Evolutionary conservation across 2,797 vertebrate species (phyloP).

Genomic region (Psittacula echo): DNA sequence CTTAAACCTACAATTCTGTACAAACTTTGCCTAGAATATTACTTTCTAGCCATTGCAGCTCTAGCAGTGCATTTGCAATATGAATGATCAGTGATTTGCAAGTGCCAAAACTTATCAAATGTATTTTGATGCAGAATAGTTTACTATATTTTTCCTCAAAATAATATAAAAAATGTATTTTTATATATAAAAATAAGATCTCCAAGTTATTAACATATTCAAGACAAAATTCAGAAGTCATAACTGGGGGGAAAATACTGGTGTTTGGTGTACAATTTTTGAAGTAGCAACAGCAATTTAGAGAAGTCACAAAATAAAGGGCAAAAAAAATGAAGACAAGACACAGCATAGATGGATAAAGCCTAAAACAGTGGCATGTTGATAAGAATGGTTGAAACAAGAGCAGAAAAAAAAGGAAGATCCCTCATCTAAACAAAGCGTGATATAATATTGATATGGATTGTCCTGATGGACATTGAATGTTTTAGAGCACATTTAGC

Average conservation of each 20-base stretch:
- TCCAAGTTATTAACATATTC: neutral
- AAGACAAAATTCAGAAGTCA: neutral
- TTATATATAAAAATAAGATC: neutral
- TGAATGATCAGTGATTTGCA: neutral
- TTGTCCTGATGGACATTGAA: neutral
- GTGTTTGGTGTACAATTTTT: neutral
- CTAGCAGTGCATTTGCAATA: neutral
- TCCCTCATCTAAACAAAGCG: rapidly evolving
- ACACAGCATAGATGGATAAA: neutral
- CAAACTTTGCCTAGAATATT: neutral
- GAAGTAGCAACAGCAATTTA: neutral
- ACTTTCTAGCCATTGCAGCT: neutral
- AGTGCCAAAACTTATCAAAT: neutral
- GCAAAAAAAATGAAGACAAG: neutral
- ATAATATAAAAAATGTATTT: neutral
- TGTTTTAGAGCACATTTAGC: neutral
- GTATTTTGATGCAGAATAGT: neutral
- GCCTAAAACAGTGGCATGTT: neutral
- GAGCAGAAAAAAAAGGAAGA: neutral
- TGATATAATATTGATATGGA: neutral
- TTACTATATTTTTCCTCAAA: neutral
- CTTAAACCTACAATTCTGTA: neutral
- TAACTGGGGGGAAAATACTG: neutral
- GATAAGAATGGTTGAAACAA: neutral
- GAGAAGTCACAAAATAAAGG: neutral